phyloP scores from a whole-genome alignment of 2,797 vertebrate genomes.

The Bradypus variegatus region DNA sequence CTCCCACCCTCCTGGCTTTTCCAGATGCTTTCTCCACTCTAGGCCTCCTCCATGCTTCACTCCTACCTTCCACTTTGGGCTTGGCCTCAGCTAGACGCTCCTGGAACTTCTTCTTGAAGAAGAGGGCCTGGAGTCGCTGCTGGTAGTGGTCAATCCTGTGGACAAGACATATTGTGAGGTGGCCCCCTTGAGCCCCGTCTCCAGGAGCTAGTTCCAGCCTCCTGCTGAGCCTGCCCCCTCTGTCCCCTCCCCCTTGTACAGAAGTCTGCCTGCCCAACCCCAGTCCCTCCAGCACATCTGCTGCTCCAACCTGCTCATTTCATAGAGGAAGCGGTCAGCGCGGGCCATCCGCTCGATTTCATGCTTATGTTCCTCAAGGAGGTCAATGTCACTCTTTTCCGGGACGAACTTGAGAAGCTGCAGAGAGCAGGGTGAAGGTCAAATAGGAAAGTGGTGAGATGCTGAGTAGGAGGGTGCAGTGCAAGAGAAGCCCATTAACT shows the following conservation, averaged over 20 bases:
- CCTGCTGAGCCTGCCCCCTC: too few species aligned
- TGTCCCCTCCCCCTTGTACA: neutral
- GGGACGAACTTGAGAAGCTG: slow-evolving; percentile 95
- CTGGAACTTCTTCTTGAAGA: slow-evolving; percentile 98
- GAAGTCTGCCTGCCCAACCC: neutral
- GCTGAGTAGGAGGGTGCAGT: accelerated
- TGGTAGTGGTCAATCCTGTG: slow-evolving; percentile 96
- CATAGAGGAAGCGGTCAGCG: slow-evolving; percentile 94
- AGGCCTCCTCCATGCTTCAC: neutral
- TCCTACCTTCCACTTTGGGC: slow-evolving; percentile 93
- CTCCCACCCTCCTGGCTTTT: neutral
- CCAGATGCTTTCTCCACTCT: neutral
- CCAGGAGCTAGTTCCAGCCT: neutral
- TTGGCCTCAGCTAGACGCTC: slow-evolving; percentile 93
- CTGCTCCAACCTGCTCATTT: slow-evolving; percentile 91
- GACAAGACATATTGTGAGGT: neutral
- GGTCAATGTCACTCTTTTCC: slow-evolving; percentile 92
- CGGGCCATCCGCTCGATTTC: slow-evolving; percentile 96
- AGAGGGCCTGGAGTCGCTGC: slow-evolving; percentile 91
- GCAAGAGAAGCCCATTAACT: accelerated
- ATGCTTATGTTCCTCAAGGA: slow-evolving; percentile 95
- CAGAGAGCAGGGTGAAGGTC: neutral
- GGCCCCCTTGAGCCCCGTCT: too few species aligned
- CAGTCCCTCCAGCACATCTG: accelerated
- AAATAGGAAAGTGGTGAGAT: neutral